phyloP scores from a whole-genome alignment of 2,113 vertebrate species.

The Cephalopholis sonnerati region DNA sequence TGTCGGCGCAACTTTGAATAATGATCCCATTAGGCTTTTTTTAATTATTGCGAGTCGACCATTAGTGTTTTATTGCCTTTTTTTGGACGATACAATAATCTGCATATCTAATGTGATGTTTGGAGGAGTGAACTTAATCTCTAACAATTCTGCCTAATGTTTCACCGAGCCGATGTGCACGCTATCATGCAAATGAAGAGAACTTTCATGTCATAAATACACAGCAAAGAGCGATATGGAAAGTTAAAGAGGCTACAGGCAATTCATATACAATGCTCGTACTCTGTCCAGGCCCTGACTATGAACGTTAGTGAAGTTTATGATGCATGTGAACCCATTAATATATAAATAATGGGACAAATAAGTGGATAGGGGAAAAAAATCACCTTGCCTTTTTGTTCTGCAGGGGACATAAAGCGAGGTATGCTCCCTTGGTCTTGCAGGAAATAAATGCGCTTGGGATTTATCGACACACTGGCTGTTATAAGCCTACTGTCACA shows the following conservation, averaged over 20 bases:
- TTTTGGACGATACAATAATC: constrained; percentile 32
- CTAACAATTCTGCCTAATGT: constrained; percentile 33
- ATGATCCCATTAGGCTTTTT: constrained; percentile 59
- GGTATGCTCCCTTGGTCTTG: constrained; percentile 65
- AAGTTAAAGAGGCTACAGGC: constrained; percentile 18
- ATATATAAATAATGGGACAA: constrained; percentile 71
- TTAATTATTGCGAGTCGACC: constrained; percentile 46
- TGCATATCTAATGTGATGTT: constrained; percentile 64
- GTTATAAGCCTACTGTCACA: constrained; percentile 83
- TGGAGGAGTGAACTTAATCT: constrained; percentile 49
- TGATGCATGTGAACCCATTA: constrained; percentile 55
- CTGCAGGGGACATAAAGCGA: constrained; percentile 64
- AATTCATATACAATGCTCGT: constrained; percentile 9
- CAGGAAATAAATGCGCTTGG: constrained; percentile 77
- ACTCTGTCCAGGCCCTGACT: constrained; percentile 4
- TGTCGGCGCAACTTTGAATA: constrained; percentile 61
- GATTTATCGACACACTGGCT: constrained; percentile 82
- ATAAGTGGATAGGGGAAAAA: constrained; percentile 44
- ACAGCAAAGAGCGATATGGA: constrained; percentile 16
- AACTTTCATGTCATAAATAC: constrained; percentile 19
- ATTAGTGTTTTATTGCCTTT: constrained; percentile 59
- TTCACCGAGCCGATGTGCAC: background rate
- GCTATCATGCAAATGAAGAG: constrained; percentile 52
- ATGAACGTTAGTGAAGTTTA: constrained; percentile 65
- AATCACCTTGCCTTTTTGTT: constrained; percentile 59